Percentiles rank a stretch among this genome's conserved stretches.
Evolutionary conservation across 2,797 vertebrate genomes (phyloP).

Genomic region (Danio kyathit): DNA sequence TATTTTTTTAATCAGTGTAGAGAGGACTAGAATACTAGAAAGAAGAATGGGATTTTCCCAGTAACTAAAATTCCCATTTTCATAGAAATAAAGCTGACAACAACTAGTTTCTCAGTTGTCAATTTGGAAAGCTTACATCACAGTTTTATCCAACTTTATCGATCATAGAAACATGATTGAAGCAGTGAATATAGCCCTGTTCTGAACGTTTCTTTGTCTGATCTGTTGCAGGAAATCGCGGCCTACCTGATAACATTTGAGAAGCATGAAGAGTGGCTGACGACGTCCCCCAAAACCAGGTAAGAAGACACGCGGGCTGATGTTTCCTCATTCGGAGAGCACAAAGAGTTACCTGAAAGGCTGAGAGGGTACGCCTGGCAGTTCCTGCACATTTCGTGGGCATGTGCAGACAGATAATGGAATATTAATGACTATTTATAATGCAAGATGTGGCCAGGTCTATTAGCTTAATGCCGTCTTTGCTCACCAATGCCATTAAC

Average conservation of each 20-base stretch:
- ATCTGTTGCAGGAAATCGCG: constrained; percentile 84
- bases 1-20: neutral
- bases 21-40: neutral
- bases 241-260: constrained; percentile 99
- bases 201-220: neutral
- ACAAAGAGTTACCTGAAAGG: constrained; percentile 51
- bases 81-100: neutral
- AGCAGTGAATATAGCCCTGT: neutral
- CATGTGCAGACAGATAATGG: constrained; percentile 62
- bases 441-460: constrained; percentile 59
- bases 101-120: neutral
- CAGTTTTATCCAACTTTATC: neutral
- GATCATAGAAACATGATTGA: neutral
- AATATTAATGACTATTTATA: constrained; percentile 61
- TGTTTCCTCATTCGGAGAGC: neutral
- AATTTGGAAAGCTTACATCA: neutral
- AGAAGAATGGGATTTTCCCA: no score
- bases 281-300: constrained; percentile 99
- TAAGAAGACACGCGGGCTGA: constrained; percentile 70
- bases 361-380: constrained; percentile 31
- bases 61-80: no score
- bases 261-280: constrained; percentile 99
- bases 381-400: constrained; percentile 48
- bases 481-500: constrained; percentile 58
- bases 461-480: constrained; percentile 61